Conservation (phyloP, 2,888 invertebrate genomes). For the Eristalis intricaria region DNA sequence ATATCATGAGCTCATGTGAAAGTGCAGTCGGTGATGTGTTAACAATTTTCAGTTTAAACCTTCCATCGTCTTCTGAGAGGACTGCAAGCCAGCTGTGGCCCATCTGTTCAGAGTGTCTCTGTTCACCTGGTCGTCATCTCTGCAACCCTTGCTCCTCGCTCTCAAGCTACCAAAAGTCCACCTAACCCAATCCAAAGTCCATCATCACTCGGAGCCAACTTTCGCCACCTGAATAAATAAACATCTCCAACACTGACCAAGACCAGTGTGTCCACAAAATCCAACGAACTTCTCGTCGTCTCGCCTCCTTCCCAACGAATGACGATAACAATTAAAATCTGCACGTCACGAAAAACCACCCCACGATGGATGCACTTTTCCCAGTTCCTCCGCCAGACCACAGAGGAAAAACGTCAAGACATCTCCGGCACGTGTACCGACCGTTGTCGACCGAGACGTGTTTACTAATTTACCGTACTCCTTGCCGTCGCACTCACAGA, state of each 20-base stretch:
- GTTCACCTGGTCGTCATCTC: neutral
- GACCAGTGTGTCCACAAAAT: neutral
- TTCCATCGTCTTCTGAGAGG: too few relatives aligned
- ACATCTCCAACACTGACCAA: neutral
- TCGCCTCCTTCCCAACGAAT: neutral
- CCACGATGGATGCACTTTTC: slow-evolving; percentile 25
- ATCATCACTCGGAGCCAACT: neutral
- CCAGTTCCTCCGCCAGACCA: neutral
- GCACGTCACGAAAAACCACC: neutral
- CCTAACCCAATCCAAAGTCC: neutral
- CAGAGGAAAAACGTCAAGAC: slow-evolving; percentile 34
- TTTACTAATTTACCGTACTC: slow-evolving; percentile 66
- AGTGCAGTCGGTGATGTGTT: too few relatives aligned
- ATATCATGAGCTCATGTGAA: too few relatives aligned
- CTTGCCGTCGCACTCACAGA: slow-evolving; percentile 12
- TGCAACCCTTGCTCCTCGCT: neutral
- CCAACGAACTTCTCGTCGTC: too few relatives aligned
- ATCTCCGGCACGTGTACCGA: slow-evolving; percentile 19
- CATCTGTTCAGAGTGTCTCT: too few relatives aligned
- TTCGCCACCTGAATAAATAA: slow-evolving; percentile 1
- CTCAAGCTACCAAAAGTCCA: neutral
- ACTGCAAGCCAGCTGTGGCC: too few relatives aligned
- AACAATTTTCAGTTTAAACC: too few relatives aligned
- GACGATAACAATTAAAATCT: slow-evolving; percentile 56
- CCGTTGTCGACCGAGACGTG: slow-evolving; percentile 42